Evolutionary conservation across 2,113 vertebrate genomes (phyloP).

Genomic region (Oxygymnocypris stewartii): DNA sequence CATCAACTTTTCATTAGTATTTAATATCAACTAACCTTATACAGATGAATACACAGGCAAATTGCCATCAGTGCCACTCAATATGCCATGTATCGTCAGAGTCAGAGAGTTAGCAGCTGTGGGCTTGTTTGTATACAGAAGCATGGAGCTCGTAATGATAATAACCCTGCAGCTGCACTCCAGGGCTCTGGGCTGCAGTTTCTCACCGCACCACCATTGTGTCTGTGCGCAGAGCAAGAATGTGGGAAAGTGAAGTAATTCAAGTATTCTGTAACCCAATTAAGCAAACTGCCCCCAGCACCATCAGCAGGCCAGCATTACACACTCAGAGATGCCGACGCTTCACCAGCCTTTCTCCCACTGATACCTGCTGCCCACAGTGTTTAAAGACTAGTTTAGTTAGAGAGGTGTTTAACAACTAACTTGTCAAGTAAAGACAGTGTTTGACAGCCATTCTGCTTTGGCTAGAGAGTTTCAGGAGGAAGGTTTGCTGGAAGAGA

Average conservation of each 20-base stretch:
- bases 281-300: slow-evolving; percentile 59
- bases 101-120: slow-evolving; percentile 74
- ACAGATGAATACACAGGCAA: not conserved
- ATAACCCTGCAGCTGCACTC: slow-evolving; percentile 77
- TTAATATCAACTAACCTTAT: not conserved
- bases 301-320: slow-evolving; percentile 41
- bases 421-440: slow-evolving; percentile 11
- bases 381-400: slow-evolving; percentile 34
- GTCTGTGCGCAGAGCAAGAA: slow-evolving; percentile 60
- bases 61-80: slow-evolving; percentile 42
- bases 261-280: slow-evolving; percentile 76
- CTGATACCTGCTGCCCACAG: slow-evolving; percentile 39
- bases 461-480: slow-evolving; percentile 13
- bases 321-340: not conserved
- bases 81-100: slow-evolving; percentile 63
- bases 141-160: slow-evolving; percentile 72
- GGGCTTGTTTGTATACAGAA: slow-evolving; percentile 80
- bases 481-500: not conserved
- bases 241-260: slow-evolving; percentile 74
- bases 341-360: slow-evolving; percentile 14
- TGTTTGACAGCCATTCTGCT: slow-evolving; percentile 15
- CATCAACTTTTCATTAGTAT: not conserved
- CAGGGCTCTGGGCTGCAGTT: slow-evolving; percentile 56
- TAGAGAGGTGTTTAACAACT: slow-evolving; percentile 2
- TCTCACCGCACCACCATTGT: slow-evolving; percentile 56